A percentile compares a stretch with the other conserved stretches of the same genome.
These are phyloP conservation scores for Rhingia campestris DNA, from an alignment of 2,888 invertebrate genomes.

Conservation along the genomic window DNA sequence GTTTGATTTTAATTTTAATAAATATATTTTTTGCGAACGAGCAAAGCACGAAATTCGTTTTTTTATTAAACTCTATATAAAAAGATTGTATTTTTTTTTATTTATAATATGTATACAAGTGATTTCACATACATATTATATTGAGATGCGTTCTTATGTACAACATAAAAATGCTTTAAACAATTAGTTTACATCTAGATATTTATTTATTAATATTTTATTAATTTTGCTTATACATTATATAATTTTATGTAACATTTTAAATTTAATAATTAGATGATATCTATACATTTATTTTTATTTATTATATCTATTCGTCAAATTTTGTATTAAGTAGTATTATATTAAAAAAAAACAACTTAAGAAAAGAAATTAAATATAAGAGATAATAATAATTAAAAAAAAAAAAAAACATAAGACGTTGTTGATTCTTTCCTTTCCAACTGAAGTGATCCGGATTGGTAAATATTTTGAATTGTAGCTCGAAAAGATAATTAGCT, in stretches of 20 bases:
- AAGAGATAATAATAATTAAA: too few species aligned
- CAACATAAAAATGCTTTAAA: conserved; percentile 39
- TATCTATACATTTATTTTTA: conserved; percentile 26
- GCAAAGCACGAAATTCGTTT: conserved; percentile 59
- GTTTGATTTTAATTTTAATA: conserved; percentile 29
- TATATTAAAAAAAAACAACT: not conserved
- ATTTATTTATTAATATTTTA: conserved; percentile 15
- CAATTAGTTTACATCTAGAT: conserved; percentile 30
- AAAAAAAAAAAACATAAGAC: too few species aligned
- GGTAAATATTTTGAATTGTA: too few species aligned
- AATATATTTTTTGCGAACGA: conserved; percentile 59
- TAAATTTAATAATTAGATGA: conserved; percentile 8
- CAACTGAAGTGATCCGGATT: too few species aligned
- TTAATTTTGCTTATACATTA: not conserved
- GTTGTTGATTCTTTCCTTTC: too few species aligned
- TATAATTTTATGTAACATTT: conserved; percentile 15
- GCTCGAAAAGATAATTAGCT: too few species aligned
- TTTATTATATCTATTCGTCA: conserved; percentile 25
- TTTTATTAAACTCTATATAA: conserved; percentile 46
- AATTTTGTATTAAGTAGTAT: not conserved
- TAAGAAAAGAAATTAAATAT: not conserved
- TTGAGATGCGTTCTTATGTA: conserved; percentile 13
- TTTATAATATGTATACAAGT: conserved; percentile 15
- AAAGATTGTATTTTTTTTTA: conserved; percentile 39
- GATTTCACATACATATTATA: conserved; percentile 17